Conservation (phyloP, 2,113 vertebrate species). For the Hyperopisus bebe region DNA sequence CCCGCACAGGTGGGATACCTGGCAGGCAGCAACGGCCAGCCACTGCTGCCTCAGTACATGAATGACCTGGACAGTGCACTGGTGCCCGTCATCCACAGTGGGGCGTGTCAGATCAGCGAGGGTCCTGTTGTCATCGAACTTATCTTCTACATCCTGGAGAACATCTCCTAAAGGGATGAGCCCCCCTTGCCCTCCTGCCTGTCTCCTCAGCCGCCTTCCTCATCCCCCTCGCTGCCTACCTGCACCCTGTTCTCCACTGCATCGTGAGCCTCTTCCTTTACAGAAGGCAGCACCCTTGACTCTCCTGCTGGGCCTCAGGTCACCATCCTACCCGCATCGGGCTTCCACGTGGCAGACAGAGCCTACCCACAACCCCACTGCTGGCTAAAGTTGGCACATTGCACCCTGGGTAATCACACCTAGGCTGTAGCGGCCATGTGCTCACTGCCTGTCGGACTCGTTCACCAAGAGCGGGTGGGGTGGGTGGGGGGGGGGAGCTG, state of each 20-base stretch:
- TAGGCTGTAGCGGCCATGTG: background rate
- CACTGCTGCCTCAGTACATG: slow-evolving; percentile 86
- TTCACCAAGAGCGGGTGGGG: background rate
- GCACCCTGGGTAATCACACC: slow-evolving; percentile 29
- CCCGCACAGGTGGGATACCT: slow-evolving; percentile 85
- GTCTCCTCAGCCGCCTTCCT: slow-evolving; percentile 50
- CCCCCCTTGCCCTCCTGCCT: background rate
- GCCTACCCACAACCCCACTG: slow-evolving; percentile 30
- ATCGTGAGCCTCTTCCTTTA: slow-evolving; percentile 56
- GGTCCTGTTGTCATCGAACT: slow-evolving; percentile 94
- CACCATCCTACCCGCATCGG: background rate
- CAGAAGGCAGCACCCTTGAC: background rate
- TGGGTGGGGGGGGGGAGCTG: background rate
- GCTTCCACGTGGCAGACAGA: slow-evolving; percentile 10
- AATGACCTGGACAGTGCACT: slow-evolving; percentile 94
- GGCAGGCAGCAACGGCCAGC: slow-evolving; percentile 92
- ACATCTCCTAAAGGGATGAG: slow-evolving; percentile 77
- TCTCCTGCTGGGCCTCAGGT: background rate
- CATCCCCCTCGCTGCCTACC: slow-evolving; percentile 58
- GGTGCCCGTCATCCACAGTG: slow-evolving; percentile 94
- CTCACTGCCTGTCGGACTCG: background rate
- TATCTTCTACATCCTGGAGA: slow-evolving; percentile 98
- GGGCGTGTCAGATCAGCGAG: slow-evolving; percentile 89
- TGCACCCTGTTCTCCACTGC: slow-evolving; percentile 83
- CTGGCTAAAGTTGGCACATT: slow-evolving; percentile 26